These are phyloP conservation scores for Xiphias gladius DNA, from an alignment of 2,113 vertebrate species.

Conservation along the genomic window DNA sequence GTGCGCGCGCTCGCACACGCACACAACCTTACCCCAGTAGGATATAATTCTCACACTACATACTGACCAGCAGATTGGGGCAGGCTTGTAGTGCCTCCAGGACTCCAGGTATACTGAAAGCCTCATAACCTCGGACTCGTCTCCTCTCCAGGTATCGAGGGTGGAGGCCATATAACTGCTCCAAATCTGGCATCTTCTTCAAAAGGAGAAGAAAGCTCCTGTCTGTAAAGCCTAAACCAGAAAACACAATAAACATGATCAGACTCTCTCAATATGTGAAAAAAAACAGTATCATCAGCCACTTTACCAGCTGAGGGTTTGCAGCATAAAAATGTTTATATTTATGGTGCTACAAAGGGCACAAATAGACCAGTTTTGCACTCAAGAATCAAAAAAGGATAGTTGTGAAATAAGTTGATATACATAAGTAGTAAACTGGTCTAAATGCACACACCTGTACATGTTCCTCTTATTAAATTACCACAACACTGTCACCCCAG, in stretches of 20 bases:
- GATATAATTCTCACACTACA: slow-evolving; percentile 51
- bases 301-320: neutral
- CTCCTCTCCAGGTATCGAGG: slow-evolving; percentile 96
- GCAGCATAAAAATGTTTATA: too few species aligned
- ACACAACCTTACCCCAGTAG: neutral
- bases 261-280: neutral
- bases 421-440: too few species aligned
- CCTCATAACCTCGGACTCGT: slow-evolving; percentile 94
- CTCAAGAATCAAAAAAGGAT: too few species aligned
- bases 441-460: too few species aligned
- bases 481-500: too few species aligned
- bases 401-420: too few species aligned
- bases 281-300: too few species aligned
- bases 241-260: neutral
- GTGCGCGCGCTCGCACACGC: too few species aligned
- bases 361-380: too few species aligned
- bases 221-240: slow-evolving; percentile 93
- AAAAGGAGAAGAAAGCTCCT: slow-evolving; percentile 95
- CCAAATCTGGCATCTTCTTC: slow-evolving; percentile 99
- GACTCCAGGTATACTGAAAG: slow-evolving; percentile 98
- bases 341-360: too few species aligned
- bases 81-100: slow-evolving; percentile 97
- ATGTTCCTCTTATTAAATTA: too few species aligned
- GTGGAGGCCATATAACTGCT: slow-evolving; percentile 98
- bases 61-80: slow-evolving; percentile 94